Percentiles rank a stretch among this genome's conserved stretches.
These are phyloP conservation scores for Cyprinodon tularosa DNA, from an alignment of 2,113 vertebrate species.

Conservation along the genomic window DNA sequence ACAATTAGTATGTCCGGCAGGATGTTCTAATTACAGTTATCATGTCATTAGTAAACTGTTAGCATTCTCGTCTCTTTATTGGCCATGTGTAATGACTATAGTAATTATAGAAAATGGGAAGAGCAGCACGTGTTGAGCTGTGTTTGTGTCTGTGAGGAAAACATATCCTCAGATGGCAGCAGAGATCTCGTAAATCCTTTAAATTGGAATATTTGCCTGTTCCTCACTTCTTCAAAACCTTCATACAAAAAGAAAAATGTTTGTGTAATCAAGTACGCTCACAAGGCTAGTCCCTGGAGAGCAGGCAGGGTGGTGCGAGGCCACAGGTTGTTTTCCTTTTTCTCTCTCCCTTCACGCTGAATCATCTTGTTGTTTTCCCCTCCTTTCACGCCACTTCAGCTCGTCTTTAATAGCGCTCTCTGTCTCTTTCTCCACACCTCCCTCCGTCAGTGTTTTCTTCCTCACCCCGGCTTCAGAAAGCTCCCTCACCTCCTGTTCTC, in stretches of 20 bases:
- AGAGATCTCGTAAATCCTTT: conserved; percentile 42
- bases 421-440: conserved; percentile 66
- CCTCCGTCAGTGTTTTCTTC: conserved; percentile 46
- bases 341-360: conserved; percentile 61
- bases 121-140: conserved; percentile 15
- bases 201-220: conserved; percentile 43
- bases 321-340: conserved; percentile 69
- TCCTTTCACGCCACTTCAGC: conserved; percentile 57
- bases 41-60: conserved; percentile 76
- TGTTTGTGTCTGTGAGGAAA: conserved; percentile 21
- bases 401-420: conserved; percentile 52
- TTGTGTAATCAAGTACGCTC: conserved; percentile 9
- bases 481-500: conserved; percentile 50
- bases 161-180: conserved; percentile 29
- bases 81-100: conserved; percentile 66
- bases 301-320: conserved; percentile 39
- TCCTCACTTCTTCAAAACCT: conserved; percentile 16
- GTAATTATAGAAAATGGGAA: conserved; percentile 54
- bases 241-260: background rate
- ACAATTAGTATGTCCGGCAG: conserved; percentile 71
- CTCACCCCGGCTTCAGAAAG: conserved; percentile 56
- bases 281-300: conserved; percentile 46
- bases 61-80: conserved; percentile 61
- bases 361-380: conserved; percentile 68
- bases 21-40: conserved; percentile 77